Base-by-base conservation (phyloP, 2,888 invertebrate species). In the Apeira syringaria region DNA sequence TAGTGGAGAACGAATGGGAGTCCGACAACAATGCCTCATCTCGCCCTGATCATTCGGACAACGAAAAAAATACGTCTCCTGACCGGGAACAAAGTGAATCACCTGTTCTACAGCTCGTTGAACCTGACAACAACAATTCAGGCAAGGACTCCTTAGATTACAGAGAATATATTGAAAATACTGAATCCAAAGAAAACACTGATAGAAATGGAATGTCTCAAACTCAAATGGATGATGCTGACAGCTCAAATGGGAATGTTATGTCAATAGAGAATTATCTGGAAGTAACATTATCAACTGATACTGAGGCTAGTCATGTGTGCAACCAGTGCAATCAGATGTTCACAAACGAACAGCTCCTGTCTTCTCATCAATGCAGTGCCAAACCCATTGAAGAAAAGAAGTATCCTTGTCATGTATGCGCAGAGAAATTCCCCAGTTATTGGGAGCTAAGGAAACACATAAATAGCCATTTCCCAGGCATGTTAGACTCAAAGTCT, bases 241-340 rank as follows among this genome's bases (percentile, higher is more conserved):
- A 90, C 50, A 86, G 81, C 67, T 89, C 88, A 27, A 87, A 81
- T 63, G 89, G 89, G 22, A 90, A 89, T 78, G 84, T 84, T 29
- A 82, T 90, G 83, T 89, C 89, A 2, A 90, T 90, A 57, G 90
- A 90, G 67, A 90, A 90, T 64, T 90, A 90, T 67, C 70, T 90
- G 60, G 90, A 90, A 65, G 90, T 90, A 52, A 90, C 90, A 44
- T 62, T 90, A 47, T 90, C 90, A 31, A 90, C 90, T 43, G 90
- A 90, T 62, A 80, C 89, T 47, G 90, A 90, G 74, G 79, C 87
- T 80, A 88, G 84, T 80, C 88, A 89, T 74, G 76, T 74, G 53
- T 90, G 90, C 68, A 84, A 75, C 65, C 86, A 76, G 64, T 90
- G 90, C 68, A 89, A 90, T 52, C 90, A 88, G 74, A 84, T 88